Conservation (phyloP, 2,797 vertebrate genomes). For the Apogon hyalosoma region DNA sequence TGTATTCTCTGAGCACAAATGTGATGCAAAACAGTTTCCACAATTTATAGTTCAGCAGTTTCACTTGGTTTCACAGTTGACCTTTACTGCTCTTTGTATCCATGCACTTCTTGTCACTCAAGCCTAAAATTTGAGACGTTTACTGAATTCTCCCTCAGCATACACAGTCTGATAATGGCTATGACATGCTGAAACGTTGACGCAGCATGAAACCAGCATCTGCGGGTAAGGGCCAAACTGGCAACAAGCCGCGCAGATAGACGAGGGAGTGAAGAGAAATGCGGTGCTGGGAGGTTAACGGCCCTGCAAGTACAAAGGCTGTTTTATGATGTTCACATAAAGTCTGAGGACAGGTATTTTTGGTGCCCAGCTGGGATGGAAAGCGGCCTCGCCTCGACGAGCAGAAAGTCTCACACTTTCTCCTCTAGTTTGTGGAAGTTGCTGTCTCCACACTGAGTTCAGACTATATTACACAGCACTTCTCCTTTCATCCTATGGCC, state of each 20-base stretch:
- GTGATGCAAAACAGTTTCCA: too few relatives aligned
- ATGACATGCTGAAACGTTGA: slow-evolving; percentile 40
- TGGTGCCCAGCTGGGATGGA: slow-evolving; percentile 55
- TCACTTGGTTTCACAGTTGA: slow-evolving; percentile 34
- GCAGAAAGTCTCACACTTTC: slow-evolving; percentile 33
- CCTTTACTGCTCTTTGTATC: slow-evolving; percentile 8
- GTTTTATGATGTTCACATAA: slow-evolving; percentile 69
- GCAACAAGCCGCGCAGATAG: slow-evolving; percentile 36
- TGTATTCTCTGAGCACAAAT: too few relatives aligned
- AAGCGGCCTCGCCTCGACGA: slow-evolving; percentile 23
- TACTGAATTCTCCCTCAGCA: slow-evolving; percentile 3
- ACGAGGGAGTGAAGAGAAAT: slow-evolving; percentile 41
- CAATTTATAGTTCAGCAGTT: too few relatives aligned
- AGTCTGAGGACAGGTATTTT: slow-evolving; percentile 69
- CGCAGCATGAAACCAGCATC: slow-evolving; percentile 24
- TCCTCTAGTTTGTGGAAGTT: slow-evolving; percentile 26
- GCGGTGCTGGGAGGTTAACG: slow-evolving; percentile 55
- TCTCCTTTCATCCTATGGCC: slow-evolving; percentile 28
- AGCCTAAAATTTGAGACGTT: slow-evolving; percentile 34
- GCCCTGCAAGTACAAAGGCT: slow-evolving; percentile 61
- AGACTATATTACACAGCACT: slow-evolving; percentile 18
- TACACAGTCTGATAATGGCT: slow-evolving; percentile 23
- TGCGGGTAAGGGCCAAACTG: slow-evolving; percentile 28
- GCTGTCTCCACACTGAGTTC: slow-evolving; percentile 21
- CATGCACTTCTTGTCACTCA: slow-evolving; percentile 10